Evolutionary conservation across 2,888 invertebrate species (phyloP).

Genomic region (Oxyteleia sp.): DNA sequence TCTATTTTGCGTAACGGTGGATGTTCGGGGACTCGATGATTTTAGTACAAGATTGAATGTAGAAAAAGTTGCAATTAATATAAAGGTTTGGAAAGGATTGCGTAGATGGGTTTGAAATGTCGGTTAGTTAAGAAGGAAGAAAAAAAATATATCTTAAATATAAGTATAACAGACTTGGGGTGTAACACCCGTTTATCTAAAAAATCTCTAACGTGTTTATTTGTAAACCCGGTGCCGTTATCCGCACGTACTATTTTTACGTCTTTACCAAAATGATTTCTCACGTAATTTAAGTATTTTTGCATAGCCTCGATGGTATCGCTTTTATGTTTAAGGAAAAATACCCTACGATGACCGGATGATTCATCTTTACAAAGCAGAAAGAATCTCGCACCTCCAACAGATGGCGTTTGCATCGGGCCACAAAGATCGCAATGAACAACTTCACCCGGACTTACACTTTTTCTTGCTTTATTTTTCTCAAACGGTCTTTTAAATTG

Average conservation of each 20-base stretch:
- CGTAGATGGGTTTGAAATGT: too few relatives aligned
- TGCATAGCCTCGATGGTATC: constrained; percentile 13
- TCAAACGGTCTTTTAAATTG: constrained; percentile 1
- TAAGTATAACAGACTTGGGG: too few relatives aligned
- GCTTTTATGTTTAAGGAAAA: constrained; percentile 27
- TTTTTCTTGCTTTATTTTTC: not conserved
- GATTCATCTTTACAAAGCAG: constrained; percentile 58
- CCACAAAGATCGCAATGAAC: not conserved
- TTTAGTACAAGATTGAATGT: too few relatives aligned
- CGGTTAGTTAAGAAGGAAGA: too few relatives aligned
- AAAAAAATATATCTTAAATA: too few relatives aligned
- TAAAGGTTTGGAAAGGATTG: too few relatives aligned
- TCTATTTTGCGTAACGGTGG: too few relatives aligned
- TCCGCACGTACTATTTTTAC: constrained; percentile 56
- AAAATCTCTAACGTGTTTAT: not conserved
- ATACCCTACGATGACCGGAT: constrained; percentile 20
- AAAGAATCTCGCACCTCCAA: constrained; percentile 53
- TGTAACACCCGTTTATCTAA: too few relatives aligned
- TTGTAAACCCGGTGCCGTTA: constrained; percentile 25
- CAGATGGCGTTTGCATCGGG: constrained; percentile 48
- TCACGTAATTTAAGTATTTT: constrained; percentile 18
- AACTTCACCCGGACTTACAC: not conserved
- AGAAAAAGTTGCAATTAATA: too few relatives aligned
- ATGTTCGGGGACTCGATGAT: too few relatives aligned
- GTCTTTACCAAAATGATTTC: constrained; percentile 43